A percentile compares a stretch with the other conserved stretches of the same genome.
Evolutionary conservation across 2,888 invertebrate genomes (phyloP).

Genomic region (Hoplodrina blanda): DNA sequence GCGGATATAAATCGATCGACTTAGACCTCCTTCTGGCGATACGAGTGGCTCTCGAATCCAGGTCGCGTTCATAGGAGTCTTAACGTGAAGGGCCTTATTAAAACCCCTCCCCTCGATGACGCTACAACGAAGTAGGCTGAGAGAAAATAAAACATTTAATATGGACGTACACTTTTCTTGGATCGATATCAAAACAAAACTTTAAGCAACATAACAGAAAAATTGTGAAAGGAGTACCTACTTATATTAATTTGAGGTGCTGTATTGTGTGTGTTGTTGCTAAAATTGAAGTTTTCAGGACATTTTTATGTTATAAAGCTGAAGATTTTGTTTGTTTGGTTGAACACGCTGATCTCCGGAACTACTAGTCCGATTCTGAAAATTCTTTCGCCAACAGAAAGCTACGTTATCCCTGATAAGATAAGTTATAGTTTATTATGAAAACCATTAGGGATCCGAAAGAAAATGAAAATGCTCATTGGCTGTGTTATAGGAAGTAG

Average conservation of each 20-base stretch:
- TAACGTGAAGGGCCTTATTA: slow-evolving; percentile 67
- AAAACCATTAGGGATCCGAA: no score
- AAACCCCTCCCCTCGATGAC: slow-evolving; percentile 62
- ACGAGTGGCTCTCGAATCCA: slow-evolving; percentile 65
- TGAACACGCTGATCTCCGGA: no score
- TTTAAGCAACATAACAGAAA: background rate
- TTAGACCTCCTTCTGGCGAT: slow-evolving; percentile 59
- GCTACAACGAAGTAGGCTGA: slow-evolving; percentile 47
- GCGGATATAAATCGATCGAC: slow-evolving; percentile 56
- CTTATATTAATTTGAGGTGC: background rate
- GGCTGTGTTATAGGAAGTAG: slow-evolving; percentile 55
- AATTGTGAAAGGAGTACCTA: background rate
- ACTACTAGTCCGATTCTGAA: no score
- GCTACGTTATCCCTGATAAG: background rate
- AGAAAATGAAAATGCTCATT: slow-evolving; percentile 30
- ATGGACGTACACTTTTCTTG: slow-evolving; percentile 16
- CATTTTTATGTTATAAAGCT: slow-evolving; percentile 1
- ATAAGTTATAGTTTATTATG: no score
- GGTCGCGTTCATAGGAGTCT: slow-evolving; percentile 63
- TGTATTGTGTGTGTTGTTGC: background rate
- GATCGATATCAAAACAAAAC: slow-evolving; percentile 12
- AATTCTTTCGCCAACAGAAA: no score
- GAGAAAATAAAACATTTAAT: slow-evolving; percentile 46
- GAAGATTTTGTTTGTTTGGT: no score
- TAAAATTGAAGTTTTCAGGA: slow-evolving; percentile 6